Conservation (phyloP, 2,797 vertebrate genomes). For the Antrozous pallidus region DNA sequence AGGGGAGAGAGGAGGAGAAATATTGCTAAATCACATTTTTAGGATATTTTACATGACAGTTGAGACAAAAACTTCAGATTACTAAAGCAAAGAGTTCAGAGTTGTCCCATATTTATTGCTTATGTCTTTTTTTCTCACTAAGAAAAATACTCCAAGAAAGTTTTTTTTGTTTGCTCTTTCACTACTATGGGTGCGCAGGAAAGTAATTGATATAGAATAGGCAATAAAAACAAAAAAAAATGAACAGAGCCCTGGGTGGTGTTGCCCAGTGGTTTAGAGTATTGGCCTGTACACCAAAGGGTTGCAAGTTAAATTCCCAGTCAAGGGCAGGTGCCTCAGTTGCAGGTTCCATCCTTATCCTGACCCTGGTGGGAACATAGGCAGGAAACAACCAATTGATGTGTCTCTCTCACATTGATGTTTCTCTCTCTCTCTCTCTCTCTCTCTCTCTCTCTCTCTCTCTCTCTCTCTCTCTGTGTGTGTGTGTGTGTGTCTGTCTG, state of each 20-base stretch:
- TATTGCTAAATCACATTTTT: background rate
- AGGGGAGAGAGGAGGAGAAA: background rate
- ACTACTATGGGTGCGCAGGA: background rate
- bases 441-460: no score
- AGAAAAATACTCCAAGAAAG: background rate
- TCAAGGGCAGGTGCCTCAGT: no score
- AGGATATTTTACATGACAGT: background rate
- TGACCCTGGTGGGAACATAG: no score
- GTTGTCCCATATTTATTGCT: background rate
- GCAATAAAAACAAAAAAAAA: background rate
- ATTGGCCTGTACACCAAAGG: no score
- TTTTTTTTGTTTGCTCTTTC: background rate
- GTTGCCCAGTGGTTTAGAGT: no score
- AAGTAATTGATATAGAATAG: background rate
- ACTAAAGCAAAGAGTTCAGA: background rate
- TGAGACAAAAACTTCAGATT: background rate
- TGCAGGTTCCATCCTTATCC: no score
- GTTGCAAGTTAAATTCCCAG: no score
- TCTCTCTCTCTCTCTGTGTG: no score
- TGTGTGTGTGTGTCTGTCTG: no score
- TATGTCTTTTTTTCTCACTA: background rate
- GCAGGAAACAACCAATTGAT: no score
- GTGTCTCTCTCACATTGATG: no score
- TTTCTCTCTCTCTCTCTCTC: no score
- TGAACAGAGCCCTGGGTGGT: background rate